Evolutionary conservation across 2,113 vertebrate species (phyloP).

Genomic region (Oryzias melastigma): DNA sequence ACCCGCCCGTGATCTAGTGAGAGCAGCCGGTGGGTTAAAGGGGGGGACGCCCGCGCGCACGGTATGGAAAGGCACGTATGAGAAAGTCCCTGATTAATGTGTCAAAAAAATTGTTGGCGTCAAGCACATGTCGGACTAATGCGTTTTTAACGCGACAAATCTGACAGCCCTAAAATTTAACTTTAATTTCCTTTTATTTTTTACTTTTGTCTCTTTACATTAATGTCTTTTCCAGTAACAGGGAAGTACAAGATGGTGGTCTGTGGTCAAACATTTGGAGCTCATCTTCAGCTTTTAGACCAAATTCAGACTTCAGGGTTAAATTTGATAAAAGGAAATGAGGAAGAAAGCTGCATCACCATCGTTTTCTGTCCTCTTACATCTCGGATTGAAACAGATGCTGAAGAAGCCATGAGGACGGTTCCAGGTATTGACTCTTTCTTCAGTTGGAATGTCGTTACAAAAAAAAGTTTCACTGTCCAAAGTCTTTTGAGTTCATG

Average conservation of each 20-base stretch:
- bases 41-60: too few relatives aligned
- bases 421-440: slow-evolving; percentile 22
- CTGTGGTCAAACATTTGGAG: slow-evolving; percentile 14
- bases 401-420: not conserved
- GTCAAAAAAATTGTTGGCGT: too few relatives aligned
- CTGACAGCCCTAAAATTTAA: too few relatives aligned
- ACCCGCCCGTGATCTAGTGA: too few relatives aligned
- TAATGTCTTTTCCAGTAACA: slow-evolving; percentile 3
- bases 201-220: not conserved
- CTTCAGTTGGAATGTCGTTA: too few relatives aligned
- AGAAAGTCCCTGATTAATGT: too few relatives aligned
- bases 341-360: not conserved
- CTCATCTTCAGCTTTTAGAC: not conserved
- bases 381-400: slow-evolving; percentile 30
- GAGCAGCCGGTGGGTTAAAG: too few relatives aligned
- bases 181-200: too few relatives aligned
- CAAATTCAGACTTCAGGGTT: not conserved
- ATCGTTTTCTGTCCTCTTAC: slow-evolving; percentile 54
- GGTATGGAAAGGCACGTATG: too few relatives aligned
- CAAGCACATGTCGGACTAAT: too few relatives aligned
- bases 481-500: too few relatives aligned
- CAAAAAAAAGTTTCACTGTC: not conserved
- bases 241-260: slow-evolving; percentile 14
- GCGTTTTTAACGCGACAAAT: too few relatives aligned
- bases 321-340: rapidly evolving